Evolutionary conservation across 2,797 vertebrate genomes (phyloP).

Genomic region (Botia almorhae): DNA sequence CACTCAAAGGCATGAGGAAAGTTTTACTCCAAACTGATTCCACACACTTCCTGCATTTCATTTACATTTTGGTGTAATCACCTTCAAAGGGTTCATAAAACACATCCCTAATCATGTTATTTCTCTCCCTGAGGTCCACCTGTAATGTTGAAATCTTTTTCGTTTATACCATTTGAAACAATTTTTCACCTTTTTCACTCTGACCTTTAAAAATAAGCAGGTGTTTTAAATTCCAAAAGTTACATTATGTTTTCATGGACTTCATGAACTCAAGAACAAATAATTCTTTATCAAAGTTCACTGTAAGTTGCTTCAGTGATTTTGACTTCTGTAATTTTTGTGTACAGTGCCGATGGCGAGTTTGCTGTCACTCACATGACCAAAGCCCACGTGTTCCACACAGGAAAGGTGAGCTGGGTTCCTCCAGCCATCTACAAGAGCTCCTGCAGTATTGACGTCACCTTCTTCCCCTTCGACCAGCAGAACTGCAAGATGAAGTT

Average conservation of each 20-base stretch:
- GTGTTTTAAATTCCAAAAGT: too few relatives aligned
- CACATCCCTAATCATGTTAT: not conserved
- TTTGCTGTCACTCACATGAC: slow-evolving; percentile 93
- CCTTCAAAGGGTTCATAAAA: slow-evolving; percentile 22
- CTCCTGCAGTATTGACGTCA: slow-evolving; percentile 93
- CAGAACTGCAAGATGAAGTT: slow-evolving; percentile 97
- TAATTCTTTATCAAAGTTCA: too few relatives aligned
- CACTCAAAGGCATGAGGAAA: slow-evolving; percentile 23
- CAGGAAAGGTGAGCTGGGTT: slow-evolving; percentile 83
- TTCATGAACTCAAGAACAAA: too few relatives aligned
- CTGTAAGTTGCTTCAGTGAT: too few relatives aligned
- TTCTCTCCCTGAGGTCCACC: not conserved
- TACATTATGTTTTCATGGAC: too few relatives aligned
- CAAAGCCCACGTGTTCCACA: slow-evolving; percentile 87
- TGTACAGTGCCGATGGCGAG: slow-evolving; percentile 85
- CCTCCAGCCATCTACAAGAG: slow-evolving; percentile 95
- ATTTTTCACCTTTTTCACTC: too few relatives aligned
- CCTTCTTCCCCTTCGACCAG: slow-evolving; percentile 95
- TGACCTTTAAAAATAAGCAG: too few relatives aligned
- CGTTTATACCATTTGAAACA: too few relatives aligned
- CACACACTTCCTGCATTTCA: slow-evolving; percentile 34
- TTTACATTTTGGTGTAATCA: slow-evolving; percentile 20
- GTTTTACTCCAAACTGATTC: slow-evolving; percentile 34
- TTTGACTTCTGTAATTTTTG: not conserved
- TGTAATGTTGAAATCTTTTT: not conserved